These are phyloP conservation scores for Xylocampa areola DNA, from an alignment of 2,888 invertebrate species.

Conservation along the genomic window DNA sequence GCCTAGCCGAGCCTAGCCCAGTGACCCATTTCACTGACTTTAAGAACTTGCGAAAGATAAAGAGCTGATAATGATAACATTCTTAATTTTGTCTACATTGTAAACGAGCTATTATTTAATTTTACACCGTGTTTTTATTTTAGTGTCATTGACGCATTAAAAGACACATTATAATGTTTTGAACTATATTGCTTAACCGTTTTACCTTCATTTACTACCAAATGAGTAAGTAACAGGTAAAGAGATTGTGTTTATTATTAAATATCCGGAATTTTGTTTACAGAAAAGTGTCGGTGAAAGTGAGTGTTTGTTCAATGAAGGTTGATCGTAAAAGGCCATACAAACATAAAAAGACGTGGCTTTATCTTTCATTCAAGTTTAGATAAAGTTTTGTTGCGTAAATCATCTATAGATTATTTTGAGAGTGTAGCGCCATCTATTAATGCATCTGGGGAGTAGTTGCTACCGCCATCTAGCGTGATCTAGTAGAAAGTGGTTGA, in stretches of 20 bases:
- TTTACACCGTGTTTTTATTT: slow-evolving; percentile 14
- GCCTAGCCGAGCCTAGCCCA: slow-evolving; percentile 35
- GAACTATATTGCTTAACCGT: slow-evolving; percentile 64
- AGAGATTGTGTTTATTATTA: slow-evolving; percentile 72
- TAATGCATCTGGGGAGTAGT: not conserved
- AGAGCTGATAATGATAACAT: slow-evolving; percentile 36
- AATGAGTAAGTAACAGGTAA: slow-evolving; percentile 74
- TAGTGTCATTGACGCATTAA: slow-evolving; percentile 6
- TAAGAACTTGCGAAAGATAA: slow-evolving; percentile 48
- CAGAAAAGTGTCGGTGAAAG: slow-evolving; percentile 80
- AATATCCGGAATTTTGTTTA: slow-evolving; percentile 81
- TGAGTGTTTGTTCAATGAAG: slow-evolving; percentile 72
- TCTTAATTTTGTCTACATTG: slow-evolving; percentile 33
- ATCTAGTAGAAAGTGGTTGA: slow-evolving; percentile 17
- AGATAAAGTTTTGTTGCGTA: slow-evolving; percentile 37
- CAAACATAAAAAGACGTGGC: slow-evolving; percentile 55
- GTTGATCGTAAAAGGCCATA: slow-evolving; percentile 70
- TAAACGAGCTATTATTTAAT: slow-evolving; percentile 11
- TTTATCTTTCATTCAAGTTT: slow-evolving; percentile 59
- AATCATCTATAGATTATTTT: slow-evolving; percentile 22
- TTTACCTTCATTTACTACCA: slow-evolving; percentile 75
- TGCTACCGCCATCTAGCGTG: slow-evolving; percentile 45
- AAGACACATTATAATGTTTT: slow-evolving; percentile 30
- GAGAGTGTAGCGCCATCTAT: slow-evolving; percentile 71
- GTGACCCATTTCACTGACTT: slow-evolving; percentile 53